Base-by-base conservation (phyloP, 1,140 invertebrate species). In the Lepidurus apus region DNA sequence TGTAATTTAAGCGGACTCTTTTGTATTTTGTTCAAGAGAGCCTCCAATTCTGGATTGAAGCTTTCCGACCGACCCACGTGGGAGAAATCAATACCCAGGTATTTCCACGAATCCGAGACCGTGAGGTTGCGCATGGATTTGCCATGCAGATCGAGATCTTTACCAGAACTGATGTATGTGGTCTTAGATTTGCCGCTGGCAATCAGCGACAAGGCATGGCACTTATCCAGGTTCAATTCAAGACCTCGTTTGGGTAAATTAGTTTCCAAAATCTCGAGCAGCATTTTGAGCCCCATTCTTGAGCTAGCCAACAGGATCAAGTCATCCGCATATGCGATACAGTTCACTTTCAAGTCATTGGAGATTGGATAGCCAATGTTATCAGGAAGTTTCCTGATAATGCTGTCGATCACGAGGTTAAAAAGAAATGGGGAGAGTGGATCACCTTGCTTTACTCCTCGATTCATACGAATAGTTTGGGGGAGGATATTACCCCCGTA, bases 251-350 rank as follows among this genome's bases (percentile, higher is more conserved):
- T 47, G 10, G 45, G 17, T 4, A 34, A 5, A 47, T 47, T 47
- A 6, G 45, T 47, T 47, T 11, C 45, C 10, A 17, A 10, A 7
- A 11, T 47, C 1, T 47, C 45, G 5, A 47, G 45, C 1, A 47
- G 1, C 10, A 2, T 17, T 9, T 47, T 10, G 4, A 47, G 7
- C 1, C 45, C 3, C 17, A 11, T 47, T 10, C 10, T 17, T 17
- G 45, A 1, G 10, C 10, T 3, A 11, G 45, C 45, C 17, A 17
- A 10, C 7, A 47, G 4, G 7, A 11, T 47, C 5, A 4, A 47
- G 17, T 47, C 45, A 17, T 47, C 45, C 17, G 45, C 92, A 47
- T 11, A 47, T 3, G 17, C 17, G 45, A 47, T 4, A 4, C 34
- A 34, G 34, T 34, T 34, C 3, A 17, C 17, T 47, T 47, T 47